These are phyloP conservation scores for Crocallis elinguaria DNA, from an alignment of 2,888 invertebrate genomes.

Conservation along the genomic window DNA sequence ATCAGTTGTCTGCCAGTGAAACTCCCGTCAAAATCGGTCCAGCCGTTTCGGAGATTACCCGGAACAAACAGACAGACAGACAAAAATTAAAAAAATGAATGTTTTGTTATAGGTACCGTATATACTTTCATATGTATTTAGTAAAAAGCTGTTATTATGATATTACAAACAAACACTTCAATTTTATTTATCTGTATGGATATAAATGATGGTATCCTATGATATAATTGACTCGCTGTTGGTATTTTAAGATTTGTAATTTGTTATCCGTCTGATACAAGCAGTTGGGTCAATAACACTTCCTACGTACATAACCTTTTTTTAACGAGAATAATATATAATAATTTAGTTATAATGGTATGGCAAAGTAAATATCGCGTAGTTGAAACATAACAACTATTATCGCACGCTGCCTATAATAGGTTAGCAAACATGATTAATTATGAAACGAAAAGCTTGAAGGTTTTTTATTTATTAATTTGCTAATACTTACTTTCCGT, in stretches of 20 bases:
- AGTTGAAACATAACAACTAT: conserved; percentile 2
- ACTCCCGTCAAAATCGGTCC: too few species aligned
- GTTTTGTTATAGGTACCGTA: too few species aligned
- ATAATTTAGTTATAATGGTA: not conserved
- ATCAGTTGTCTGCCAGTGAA: too few species aligned
- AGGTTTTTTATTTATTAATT: conserved; percentile 14
- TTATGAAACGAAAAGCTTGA: conserved; percentile 1
- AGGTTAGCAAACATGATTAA: conserved; percentile 8
- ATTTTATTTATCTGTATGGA: too few species aligned
- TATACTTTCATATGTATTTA: too few species aligned
- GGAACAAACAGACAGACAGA: too few species aligned
- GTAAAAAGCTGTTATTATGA: too few species aligned
- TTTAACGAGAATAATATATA: conserved; percentile 2
- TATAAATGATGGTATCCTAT: conserved; percentile 6
- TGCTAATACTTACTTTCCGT: conserved; percentile 9
- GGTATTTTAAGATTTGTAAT: conserved; percentile 10
- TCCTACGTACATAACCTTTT: too few species aligned
- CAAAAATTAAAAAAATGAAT: too few species aligned
- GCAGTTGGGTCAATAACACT: conserved; percentile 23
- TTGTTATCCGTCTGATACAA: conserved; percentile 5
- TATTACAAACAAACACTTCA: too few species aligned
- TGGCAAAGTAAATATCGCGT: conserved; percentile 8
- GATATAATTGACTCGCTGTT: conserved; percentile 5
- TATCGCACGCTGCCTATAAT: conserved; percentile 2
- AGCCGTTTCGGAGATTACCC: too few species aligned